Evolutionary conservation across 2,888 invertebrate genomes (phyloP).

Genomic region (Drosophila bunnanda): DNA sequence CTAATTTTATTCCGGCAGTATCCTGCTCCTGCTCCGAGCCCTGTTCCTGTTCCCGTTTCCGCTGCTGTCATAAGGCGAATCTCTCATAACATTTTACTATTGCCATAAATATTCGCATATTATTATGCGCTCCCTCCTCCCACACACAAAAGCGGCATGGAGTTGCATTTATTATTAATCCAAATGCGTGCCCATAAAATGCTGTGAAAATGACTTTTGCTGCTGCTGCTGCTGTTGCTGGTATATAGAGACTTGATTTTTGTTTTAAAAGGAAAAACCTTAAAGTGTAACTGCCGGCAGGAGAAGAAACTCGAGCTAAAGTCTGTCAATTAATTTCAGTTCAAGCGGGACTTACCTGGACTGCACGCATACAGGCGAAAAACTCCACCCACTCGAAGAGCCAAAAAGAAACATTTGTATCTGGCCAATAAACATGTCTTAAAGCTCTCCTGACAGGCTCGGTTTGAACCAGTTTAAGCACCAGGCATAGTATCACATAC

Average conservation of each 20-base stretch:
- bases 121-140: slow-evolving; percentile 20
- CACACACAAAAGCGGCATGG: slow-evolving; percentile 19
- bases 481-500: slow-evolving; percentile 14
- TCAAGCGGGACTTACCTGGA: neutral
- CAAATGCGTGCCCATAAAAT: slow-evolving; percentile 61
- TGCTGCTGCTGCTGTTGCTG: neutral
- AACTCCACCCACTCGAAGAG: slow-evolving; percentile 29
- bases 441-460: slow-evolving; percentile 46
- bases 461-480: slow-evolving; percentile 61
- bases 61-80: slow-evolving; percentile 11
- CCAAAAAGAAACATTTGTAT: slow-evolving; percentile 32
- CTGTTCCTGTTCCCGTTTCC: slow-evolving; percentile 1
- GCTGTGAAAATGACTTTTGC: slow-evolving; percentile 49
- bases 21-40: neutral
- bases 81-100: slow-evolving; percentile 50
- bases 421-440: slow-evolving; percentile 75
- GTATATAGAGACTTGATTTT: slow-evolving; percentile 8
- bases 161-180: slow-evolving; percentile 67
- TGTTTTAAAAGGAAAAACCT: slow-evolving; percentile 16
- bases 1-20: slow-evolving; percentile 29
- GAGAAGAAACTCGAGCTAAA: slow-evolving; percentile 4
- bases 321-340: slow-evolving; percentile 17
- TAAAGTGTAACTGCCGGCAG: slow-evolving; percentile 2
- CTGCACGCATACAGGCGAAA: slow-evolving; percentile 11
- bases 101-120: slow-evolving; percentile 47